Evolutionary conservation across 2,797 vertebrate genomes (phyloP).

Genomic region (Cyclura pinguis): DNA sequence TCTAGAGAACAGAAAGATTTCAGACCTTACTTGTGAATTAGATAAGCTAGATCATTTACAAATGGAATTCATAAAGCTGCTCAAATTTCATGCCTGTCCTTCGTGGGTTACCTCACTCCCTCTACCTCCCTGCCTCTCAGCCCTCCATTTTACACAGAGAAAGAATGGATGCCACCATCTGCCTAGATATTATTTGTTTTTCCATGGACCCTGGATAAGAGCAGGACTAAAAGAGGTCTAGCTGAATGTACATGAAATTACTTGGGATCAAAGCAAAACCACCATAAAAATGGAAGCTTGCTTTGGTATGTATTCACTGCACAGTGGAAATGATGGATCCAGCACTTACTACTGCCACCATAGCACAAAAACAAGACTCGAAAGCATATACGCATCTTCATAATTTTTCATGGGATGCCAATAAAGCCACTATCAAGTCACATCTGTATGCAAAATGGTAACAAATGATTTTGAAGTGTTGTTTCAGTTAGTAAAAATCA

Average conservation of each 20-base stretch:
- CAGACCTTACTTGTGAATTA: not conserved
- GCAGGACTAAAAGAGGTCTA: not conserved
- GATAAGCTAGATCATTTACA: not conserved
- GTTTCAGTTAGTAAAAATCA: not conserved
- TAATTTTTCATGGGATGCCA: not conserved
- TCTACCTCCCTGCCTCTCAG: too few relatives aligned
- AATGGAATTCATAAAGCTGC: not conserved
- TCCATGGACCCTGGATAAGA: not conserved
- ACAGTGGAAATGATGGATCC: not conserved
- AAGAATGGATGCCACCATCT: not conserved
- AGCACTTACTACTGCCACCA: not conserved
- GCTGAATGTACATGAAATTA: not conserved
- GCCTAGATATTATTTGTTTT: not conserved
- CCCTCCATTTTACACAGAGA: too few relatives aligned
- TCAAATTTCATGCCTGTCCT: not conserved
- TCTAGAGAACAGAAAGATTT: not conserved
- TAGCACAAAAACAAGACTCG: not conserved
- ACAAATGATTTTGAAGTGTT: not conserved
- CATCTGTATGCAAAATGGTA: too few relatives aligned
- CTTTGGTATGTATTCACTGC: too few relatives aligned
- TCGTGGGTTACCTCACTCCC: not conserved
- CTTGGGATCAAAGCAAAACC: not conserved
- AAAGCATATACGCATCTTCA: not conserved
- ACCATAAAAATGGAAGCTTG: too few relatives aligned
- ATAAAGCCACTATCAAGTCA: not conserved